phyloP scores from a whole-genome alignment of 2,797 vertebrate species.

The Trematomus bernacchii region DNA sequence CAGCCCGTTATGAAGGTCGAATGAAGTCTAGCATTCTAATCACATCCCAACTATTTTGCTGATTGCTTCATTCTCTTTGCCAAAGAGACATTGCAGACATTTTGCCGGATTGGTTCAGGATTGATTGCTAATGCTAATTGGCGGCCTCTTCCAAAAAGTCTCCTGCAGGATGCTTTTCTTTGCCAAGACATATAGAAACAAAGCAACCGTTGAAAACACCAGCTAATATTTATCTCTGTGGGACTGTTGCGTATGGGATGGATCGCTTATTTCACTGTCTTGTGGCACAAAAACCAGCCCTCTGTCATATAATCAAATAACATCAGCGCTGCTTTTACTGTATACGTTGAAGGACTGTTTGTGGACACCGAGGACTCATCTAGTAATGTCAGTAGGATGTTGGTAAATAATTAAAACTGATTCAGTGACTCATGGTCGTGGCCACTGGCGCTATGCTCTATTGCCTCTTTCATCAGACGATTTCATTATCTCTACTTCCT shows the following conservation, averaged over 20 bases:
- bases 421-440: conserved; percentile 50
- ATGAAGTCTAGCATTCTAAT: not conserved
- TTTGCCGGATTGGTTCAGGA: conserved; percentile 1
- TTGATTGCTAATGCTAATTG: conserved; percentile 25
- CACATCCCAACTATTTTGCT: not conserved
- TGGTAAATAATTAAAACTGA: conserved; percentile 57
- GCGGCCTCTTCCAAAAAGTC: conserved; percentile 34
- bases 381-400: conserved; percentile 40
- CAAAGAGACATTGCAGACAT: conserved; percentile 8
- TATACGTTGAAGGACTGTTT: conserved; percentile 22
- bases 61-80: conserved; percentile 4
- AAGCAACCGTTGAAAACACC: not conserved
- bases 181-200: conserved; percentile 40
- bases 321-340: not conserved
- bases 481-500: conserved; percentile 75
- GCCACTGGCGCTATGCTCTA: conserved; percentile 54
- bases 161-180: conserved; percentile 36
- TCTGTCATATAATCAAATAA: conserved; percentile 10
- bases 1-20: not conserved
- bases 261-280: conserved; percentile 16
- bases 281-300: conserved; percentile 16
- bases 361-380: conserved; percentile 21
- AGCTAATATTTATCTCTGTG: conserved; percentile 30
- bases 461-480: conserved; percentile 58
- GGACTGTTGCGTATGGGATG: not conserved